phyloP scores from a whole-genome alignment of 2,888 invertebrate genomes.

The Drymonia ruficornis region DNA sequence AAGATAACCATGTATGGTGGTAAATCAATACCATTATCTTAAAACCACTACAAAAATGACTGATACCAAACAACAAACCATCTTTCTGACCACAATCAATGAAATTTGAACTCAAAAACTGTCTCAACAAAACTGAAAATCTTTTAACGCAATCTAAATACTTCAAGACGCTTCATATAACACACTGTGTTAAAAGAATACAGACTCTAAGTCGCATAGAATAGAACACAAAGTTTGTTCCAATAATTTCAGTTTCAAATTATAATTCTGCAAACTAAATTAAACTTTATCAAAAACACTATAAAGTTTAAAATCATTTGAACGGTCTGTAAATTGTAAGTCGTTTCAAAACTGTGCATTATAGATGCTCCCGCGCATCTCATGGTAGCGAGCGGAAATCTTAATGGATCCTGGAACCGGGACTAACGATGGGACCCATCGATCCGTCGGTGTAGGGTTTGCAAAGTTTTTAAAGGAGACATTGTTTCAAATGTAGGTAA shows the following conservation, averaged over 20 bases:
- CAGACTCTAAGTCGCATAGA: constrained; percentile 8
- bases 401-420: constrained; percentile 82
- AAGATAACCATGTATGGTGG: constrained; percentile 65
- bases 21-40: constrained; percentile 83
- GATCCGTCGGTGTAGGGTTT: constrained; percentile 63
- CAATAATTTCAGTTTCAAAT: background rate
- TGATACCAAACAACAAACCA: constrained; percentile 60
- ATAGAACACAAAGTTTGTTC: background rate
- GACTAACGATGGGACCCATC: constrained; percentile 80
- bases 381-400: constrained; percentile 78
- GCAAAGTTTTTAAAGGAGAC: constrained; percentile 38
- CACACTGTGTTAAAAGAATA: constrained; percentile 14
- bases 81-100: constrained; percentile 51
- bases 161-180: constrained; percentile 25
- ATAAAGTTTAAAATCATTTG: constrained; percentile 38
- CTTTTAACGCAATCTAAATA: constrained; percentile 8
- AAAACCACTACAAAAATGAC: constrained; percentile 81
- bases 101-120: constrained; percentile 28
- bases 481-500: background rate
- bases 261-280: background rate
- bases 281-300: background rate
- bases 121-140: constrained; percentile 14
- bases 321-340: constrained; percentile 22
- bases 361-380: constrained; percentile 73
- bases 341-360: constrained; percentile 38